Base-by-base conservation (phyloP, 2,888 invertebrate genomes). In the Bruchidius siliquastri region DNA sequence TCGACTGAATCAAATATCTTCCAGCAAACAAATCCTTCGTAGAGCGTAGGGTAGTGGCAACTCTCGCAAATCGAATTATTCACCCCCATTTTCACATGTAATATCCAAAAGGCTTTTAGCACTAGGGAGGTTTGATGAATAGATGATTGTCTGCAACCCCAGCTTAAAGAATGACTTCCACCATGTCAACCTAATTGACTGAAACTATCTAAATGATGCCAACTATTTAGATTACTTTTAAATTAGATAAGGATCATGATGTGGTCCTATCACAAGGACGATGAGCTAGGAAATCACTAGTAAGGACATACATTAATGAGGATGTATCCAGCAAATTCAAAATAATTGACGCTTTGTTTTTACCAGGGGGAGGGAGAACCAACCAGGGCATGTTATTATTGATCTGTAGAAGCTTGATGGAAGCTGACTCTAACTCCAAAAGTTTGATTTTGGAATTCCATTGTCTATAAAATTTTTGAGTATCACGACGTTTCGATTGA, bases 81-180 rank as follows among this genome's bases (percentile, higher is more conserved):
- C 86, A 86, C 86, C 86, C 87, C 84, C 85, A 85, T 86, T 87
- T 87, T 86, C 86, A 86, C 86, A 86, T 86, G 85, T 86, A 86
- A 87, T 87, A 86, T 86, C 85, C 84, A 84, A 86, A 86, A 86
- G 86, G 86, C 87, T 87, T 86, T 87, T 86, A 86, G 86, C 84
- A 82, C 82, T 84, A 83, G 84, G 85, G 84, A 83, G 83, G 84
- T 83, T 71, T 83, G 81, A 81, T 83, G 80, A 80, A 79, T 79
- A 79, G 78, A 78, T 78, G 78, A 78, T 79, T 76, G 76, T 76
- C 73, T 75, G 74, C 81, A 49, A 49, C 49, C 49, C 49, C 49
- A 76, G 77, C 77, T 74, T 77, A 77, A 78, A 79, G 79, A 77
- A 80, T 79, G 79, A 80, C 80, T 81, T 79, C 81, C 80, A 79